phyloP scores from a whole-genome alignment of 2,888 invertebrate species.

The Graphium colonna region DNA sequence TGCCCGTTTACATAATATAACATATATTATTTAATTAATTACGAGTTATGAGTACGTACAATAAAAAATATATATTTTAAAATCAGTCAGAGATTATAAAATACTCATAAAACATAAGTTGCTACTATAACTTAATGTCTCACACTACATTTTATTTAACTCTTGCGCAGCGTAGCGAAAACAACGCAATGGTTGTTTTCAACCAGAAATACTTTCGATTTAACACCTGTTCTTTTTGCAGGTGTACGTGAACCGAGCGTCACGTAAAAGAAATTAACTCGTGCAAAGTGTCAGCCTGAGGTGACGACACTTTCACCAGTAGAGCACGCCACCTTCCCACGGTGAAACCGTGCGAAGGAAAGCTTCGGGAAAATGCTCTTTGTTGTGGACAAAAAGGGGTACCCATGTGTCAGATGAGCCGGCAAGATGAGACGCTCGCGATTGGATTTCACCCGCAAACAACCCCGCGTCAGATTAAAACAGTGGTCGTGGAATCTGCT shows the following conservation, averaged over 20 bases:
- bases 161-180: background rate
- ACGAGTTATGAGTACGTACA: no score
- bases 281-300: slow-evolving; percentile 41
- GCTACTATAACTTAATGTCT: no score
- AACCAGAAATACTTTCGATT: slow-evolving; percentile 12
- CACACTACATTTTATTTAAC: slow-evolving; percentile 25
- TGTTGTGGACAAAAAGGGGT: slow-evolving; percentile 42
- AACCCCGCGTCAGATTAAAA: slow-evolving; percentile 68
- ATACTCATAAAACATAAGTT: no score
- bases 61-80: no score
- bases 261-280: slow-evolving; percentile 56
- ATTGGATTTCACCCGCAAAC: slow-evolving; percentile 36
- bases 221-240: slow-evolving; percentile 55
- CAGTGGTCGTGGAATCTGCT: slow-evolving; percentile 34
- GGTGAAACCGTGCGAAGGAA: slow-evolving; percentile 70
- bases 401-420: slow-evolving; percentile 61
- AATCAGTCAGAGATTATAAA: no score
- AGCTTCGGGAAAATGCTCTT: slow-evolving; percentile 60
- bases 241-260: slow-evolving; percentile 50
- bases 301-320: slow-evolving; percentile 66
- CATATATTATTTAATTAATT: no score
- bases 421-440: slow-evolving; percentile 49
- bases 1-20: no score
- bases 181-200: background rate
- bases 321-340: slow-evolving; percentile 52